Conservation (phyloP, 35 echinoderm and acorn worm genomes). For the Apostichopus parvimensis region DNA sequence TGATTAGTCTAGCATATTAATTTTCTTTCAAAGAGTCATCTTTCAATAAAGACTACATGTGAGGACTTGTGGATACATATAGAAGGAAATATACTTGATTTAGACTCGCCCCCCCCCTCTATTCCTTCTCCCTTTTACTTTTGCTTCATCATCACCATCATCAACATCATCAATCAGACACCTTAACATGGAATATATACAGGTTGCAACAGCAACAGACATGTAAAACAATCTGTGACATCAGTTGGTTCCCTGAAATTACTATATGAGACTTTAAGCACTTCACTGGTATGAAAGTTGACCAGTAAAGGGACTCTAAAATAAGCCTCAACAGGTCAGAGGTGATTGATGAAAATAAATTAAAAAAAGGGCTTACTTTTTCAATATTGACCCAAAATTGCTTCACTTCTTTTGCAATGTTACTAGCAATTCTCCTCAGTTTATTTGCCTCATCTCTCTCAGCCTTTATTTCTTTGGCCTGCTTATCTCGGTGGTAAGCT, state of each 20-base stretch:
- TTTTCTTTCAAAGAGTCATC: no score
- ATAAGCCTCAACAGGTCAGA: slow-evolving; percentile 27
- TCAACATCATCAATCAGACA: no score
- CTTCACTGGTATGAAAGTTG: slow-evolving; percentile 37
- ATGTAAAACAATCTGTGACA: neutral
- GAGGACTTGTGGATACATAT: no score
- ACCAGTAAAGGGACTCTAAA: slow-evolving; percentile 51
- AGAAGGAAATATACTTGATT: no score
- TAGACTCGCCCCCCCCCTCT: no score
- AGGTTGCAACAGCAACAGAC: slow-evolving; percentile 51
- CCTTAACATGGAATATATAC: neutral
- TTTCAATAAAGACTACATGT: no score
- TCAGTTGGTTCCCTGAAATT: slow-evolving; percentile 14
- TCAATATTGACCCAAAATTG: slow-evolving; percentile 98
- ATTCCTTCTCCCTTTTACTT: no score
- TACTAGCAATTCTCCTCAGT: slow-evolving; percentile 79
- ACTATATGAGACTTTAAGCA: slow-evolving; percentile 46
- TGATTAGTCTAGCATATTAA: no score
- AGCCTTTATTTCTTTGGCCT: slow-evolving; percentile 82
- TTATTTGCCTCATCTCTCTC: slow-evolving; percentile 88
- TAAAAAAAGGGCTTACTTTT: slow-evolving; percentile 65
- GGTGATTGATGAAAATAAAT: neutral
- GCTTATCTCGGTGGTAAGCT: slow-evolving; percentile 76
- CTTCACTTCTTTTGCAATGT: slow-evolving; percentile 97
- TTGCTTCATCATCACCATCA: no score